Evolutionary conservation across 2,797 vertebrate genomes (phyloP).

Genomic region (Cichlasoma orientale): DNA sequence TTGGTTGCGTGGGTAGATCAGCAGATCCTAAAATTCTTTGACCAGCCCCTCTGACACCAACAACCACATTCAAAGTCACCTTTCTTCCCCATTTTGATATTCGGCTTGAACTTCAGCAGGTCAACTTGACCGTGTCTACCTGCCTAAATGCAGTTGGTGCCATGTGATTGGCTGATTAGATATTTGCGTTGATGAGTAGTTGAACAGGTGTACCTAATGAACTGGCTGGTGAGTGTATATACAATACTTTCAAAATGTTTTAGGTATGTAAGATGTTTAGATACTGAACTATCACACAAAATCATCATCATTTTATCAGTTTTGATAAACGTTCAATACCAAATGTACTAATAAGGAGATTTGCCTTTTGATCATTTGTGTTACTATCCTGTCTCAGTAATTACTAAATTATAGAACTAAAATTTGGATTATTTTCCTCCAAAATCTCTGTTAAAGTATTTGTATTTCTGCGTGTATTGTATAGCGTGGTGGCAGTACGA

Average conservation of each 20-base stretch:
- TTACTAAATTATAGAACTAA: neutral
- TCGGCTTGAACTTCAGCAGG: neutral
- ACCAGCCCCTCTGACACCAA: no score
- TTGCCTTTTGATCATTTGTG: neutral
- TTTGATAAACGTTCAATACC: neutral
- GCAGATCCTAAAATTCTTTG: no score
- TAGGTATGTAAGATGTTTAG: neutral
- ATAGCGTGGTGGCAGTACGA: conserved; percentile 1
- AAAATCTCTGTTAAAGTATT: neutral
- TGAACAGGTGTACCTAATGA: neutral
- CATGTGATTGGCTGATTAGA: neutral
- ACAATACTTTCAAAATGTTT: neutral
- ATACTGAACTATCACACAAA: no score
- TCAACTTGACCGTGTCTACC: neutral
- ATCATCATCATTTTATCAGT: neutral
- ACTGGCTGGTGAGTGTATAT: rapidly evolving
- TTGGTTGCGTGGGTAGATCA: no score
- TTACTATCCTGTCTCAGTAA: neutral
- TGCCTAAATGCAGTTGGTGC: neutral
- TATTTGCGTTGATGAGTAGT: neutral
- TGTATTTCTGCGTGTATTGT: conserved; percentile 9
- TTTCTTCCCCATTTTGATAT: no score
- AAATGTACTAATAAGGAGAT: neutral
- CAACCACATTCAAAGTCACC: no score
- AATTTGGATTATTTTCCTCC: neutral